Evolutionary conservation across 2,113 vertebrate genomes (phyloP).

Genomic region (Epinephelus cyanopodus): DNA sequence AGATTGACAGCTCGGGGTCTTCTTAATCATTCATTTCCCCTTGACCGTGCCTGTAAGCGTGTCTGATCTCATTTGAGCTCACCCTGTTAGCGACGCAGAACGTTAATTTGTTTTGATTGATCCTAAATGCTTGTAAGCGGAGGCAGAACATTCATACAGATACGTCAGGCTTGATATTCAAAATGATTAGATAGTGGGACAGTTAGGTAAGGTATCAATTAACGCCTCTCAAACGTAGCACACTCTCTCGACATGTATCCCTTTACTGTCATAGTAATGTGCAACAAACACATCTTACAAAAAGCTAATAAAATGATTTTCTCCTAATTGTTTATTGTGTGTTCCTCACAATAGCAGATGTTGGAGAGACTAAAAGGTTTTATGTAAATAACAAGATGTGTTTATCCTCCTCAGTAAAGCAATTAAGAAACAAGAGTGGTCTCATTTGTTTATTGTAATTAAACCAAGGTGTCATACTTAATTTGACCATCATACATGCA

Average conservation of each 20-base stretch:
- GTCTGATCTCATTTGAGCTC: slow-evolving; percentile 68
- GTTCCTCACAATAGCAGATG: slow-evolving; percentile 13
- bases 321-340: neutral
- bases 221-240: neutral
- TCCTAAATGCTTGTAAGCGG: slow-evolving; percentile 65
- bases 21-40: slow-evolving; percentile 61
- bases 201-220: slow-evolving; percentile 42
- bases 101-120: slow-evolving; percentile 73
- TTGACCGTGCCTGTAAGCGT: slow-evolving; percentile 55
- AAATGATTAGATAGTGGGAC: slow-evolving; percentile 42
- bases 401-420: slow-evolving; percentile 25
- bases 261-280: neutral
- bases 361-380: slow-evolving; percentile 18
- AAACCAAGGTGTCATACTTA: slow-evolving; percentile 22
- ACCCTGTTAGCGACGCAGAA: slow-evolving; percentile 51
- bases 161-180: slow-evolving; percentile 44
- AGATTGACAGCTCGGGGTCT: slow-evolving; percentile 62
- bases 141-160: slow-evolving; percentile 48
- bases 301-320: neutral
- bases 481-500: neutral
- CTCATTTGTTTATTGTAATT: slow-evolving; percentile 35
- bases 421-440: slow-evolving; percentile 22
- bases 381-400: slow-evolving; percentile 20
- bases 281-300: neutral
- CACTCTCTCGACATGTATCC: slow-evolving; percentile 9